Conservation (phyloP, 2,888 invertebrate species). For the Lasioglossum pauxillum region DNA sequence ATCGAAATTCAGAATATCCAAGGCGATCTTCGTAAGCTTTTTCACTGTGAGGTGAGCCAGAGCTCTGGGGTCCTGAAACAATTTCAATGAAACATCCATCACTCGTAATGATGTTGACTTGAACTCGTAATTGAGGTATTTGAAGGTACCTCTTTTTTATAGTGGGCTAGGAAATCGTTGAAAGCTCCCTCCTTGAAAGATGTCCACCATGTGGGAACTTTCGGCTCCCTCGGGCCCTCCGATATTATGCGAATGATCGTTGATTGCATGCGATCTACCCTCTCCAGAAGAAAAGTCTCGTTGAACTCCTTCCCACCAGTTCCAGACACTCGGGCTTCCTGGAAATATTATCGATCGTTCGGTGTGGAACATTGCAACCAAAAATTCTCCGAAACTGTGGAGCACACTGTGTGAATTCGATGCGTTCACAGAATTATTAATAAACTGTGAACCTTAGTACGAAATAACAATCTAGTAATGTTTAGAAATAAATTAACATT, state of each 20-base stretch:
- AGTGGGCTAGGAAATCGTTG: constrained; percentile 73
- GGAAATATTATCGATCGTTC: not conserved
- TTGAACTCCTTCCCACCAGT: constrained; percentile 29
- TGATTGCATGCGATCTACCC: constrained; percentile 65
- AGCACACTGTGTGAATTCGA: not conserved
- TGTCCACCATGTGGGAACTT: constrained; percentile 78
- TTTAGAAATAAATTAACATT: too few relatives aligned
- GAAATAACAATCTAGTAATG: too few relatives aligned
- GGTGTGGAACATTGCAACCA: not conserved
- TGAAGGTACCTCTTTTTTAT: constrained; percentile 70
- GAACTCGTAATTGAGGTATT: not conserved
- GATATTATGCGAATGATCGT: constrained; percentile 65
- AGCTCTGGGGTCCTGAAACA: constrained; percentile 65
- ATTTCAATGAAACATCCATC: not conserved
- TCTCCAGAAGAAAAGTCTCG: constrained; percentile 70
- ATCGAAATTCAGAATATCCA: constrained; percentile 61
- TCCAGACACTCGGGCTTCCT: constrained; percentile 3
- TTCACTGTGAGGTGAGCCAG: constrained; percentile 70
- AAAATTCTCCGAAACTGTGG: not conserved
- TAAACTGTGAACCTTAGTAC: not conserved
- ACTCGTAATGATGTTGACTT: too few relatives aligned
- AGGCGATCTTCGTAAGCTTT: constrained; percentile 65
- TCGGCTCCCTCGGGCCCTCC: constrained; percentile 70
- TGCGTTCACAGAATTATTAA: not conserved
- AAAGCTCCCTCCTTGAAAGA: constrained; percentile 77